Conservation (phyloP, 2,113 vertebrate species). For the Cygnus atratus region DNA sequence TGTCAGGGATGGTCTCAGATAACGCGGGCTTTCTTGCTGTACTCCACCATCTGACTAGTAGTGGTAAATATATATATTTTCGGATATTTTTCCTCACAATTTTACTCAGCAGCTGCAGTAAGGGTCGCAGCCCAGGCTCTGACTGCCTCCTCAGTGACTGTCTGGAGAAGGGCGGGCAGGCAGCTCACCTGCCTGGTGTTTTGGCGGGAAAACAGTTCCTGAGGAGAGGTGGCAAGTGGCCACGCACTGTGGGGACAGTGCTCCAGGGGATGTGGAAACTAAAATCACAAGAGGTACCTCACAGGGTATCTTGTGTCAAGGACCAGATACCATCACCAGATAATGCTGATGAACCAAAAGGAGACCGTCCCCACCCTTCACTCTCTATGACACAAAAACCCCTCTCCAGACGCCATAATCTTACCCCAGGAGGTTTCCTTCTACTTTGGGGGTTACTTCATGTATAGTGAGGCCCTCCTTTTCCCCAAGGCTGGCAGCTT, state of each 20-base stretch:
- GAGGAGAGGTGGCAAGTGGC: not conserved
- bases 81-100: not conserved
- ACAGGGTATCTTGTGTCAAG: no score
- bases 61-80: not conserved
- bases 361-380: no score
- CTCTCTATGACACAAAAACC: not conserved
- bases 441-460: not conserved
- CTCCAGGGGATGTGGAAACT: no score
- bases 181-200: fast-evolving
- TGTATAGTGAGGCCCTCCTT: fast-evolving
- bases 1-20: not conserved
- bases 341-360: no score
- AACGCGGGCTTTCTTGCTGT: not conserved
- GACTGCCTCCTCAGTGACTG: not conserved
- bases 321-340: no score
- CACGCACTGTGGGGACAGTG: no score
- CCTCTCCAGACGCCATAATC: not conserved
- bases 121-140: not conserved
- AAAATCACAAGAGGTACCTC: no score
- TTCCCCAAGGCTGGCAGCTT: not conserved
- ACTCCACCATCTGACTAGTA: not conserved
- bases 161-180: not conserved
- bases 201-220: fast-evolving
- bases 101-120: not conserved
- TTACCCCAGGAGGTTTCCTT: not conserved